Evolutionary conservation across 2,113 vertebrate species (phyloP).

Genomic region (Channa argus): DNA sequence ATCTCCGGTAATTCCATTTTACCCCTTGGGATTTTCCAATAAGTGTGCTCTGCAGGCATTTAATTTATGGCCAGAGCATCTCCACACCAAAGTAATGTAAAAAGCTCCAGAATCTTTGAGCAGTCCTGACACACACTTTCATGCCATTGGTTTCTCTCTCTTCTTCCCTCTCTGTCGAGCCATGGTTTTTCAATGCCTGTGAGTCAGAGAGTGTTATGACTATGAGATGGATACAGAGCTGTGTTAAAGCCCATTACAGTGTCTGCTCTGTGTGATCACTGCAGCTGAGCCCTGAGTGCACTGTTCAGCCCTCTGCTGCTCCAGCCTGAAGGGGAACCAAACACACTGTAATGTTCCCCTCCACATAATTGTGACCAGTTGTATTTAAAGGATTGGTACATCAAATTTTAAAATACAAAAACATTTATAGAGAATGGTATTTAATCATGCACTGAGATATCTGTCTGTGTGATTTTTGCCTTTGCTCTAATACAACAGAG

Average conservation of each 20-base stretch:
- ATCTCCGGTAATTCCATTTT: constrained; percentile 82
- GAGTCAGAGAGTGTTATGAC: constrained; percentile 40
- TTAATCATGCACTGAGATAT: not conserved
- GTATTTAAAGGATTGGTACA: not conserved
- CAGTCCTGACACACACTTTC: constrained; percentile 57
- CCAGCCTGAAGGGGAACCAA: constrained; percentile 1
- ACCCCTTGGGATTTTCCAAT: constrained; percentile 81
- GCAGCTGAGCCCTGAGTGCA: constrained; percentile 29
- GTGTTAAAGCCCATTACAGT: constrained; percentile 60
- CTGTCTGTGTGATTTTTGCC: not conserved
- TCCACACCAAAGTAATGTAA: constrained; percentile 53
- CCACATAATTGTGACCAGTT: not conserved
- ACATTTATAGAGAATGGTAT: not conserved
- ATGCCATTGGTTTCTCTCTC: constrained; percentile 40
- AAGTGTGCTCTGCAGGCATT: constrained; percentile 72
- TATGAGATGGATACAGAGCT: constrained; percentile 35
- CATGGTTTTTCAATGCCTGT: constrained; percentile 15
- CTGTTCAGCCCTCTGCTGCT: constrained; percentile 17
- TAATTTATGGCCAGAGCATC: constrained; percentile 77
- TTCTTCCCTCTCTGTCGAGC: constrained; percentile 18
- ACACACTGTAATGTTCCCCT: not conserved
- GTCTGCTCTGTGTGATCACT: constrained; percentile 31
- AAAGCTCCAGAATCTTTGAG: constrained; percentile 53
- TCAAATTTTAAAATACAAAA: not conserved
- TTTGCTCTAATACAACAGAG: not conserved